Evolutionary conservation across 2,888 invertebrate species (phyloP).

Genomic region (Lycophotia porphyrea): DNA sequence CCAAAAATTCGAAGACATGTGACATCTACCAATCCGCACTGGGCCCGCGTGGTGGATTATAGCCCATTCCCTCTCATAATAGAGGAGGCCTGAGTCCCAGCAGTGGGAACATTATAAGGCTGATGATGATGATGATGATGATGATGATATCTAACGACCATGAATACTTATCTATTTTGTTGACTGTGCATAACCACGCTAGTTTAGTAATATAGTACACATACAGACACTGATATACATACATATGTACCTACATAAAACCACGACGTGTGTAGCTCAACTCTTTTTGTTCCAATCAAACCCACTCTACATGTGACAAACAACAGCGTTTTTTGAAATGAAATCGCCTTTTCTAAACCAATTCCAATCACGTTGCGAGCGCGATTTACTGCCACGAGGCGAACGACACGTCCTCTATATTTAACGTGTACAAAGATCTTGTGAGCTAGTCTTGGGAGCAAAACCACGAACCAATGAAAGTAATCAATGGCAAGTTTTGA

Average conservation of each 20-base stretch:
- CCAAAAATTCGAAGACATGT: too few species aligned
- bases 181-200: too few species aligned
- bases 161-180: too few species aligned
- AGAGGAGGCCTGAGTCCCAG: too few species aligned
- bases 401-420: constrained; percentile 60
- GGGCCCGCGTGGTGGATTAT: too few species aligned
- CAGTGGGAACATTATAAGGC: too few species aligned
- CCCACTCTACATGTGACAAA: constrained; percentile 20
- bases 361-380: constrained; percentile 20
- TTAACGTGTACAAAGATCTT: constrained; percentile 29
- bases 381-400: constrained; percentile 8
- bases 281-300: constrained; percentile 23
- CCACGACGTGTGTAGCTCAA: background rate
- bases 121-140: too few species aligned
- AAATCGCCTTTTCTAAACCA: constrained; percentile 24
- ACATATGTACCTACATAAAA: background rate
- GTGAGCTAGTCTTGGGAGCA: constrained; percentile 22
- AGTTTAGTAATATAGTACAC: background rate
- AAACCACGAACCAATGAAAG: constrained; percentile 42
- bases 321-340: constrained; percentile 25
- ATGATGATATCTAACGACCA: too few species aligned
- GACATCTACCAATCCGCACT: too few species aligned
- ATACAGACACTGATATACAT: background rate
- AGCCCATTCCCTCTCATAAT: too few species aligned
- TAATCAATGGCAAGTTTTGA: constrained; percentile 40